Percentiles rank a stretch among this genome's conserved stretches.
Conservation (phyloP, 1,140 invertebrate genomes). For the Venturia canescens region DNA sequence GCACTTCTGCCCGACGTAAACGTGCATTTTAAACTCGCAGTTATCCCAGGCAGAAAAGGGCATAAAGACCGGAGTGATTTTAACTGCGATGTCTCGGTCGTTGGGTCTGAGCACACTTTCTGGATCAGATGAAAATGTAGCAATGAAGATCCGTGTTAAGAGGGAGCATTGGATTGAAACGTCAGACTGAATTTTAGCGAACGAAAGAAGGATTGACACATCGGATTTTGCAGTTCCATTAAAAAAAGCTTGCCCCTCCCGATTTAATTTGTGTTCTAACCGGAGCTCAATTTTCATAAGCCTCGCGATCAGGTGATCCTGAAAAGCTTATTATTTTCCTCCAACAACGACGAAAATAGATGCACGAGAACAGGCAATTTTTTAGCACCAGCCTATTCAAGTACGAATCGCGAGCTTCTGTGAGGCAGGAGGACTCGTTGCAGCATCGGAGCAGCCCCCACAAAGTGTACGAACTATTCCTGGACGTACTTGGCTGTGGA, state of each 20-base stretch:
- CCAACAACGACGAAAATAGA: no score
- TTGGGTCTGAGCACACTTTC: neutral
- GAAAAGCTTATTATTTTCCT: no score
- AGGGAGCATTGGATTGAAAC: no score
- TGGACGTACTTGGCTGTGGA: constrained; percentile 19
- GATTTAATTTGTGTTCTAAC: no score
- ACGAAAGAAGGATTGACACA: no score
- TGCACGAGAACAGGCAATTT: neutral
- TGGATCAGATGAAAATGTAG: neutral
- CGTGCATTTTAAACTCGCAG: constrained; percentile 24
- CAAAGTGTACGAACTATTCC: constrained; percentile 8
- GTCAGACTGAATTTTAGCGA: no score
- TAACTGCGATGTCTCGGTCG: neutral
- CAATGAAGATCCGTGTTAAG: no score
- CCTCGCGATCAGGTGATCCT: no score
- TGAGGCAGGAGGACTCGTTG: neutral
- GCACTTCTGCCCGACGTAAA: neutral
- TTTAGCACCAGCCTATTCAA: neutral
- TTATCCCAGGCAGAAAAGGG: neutral
- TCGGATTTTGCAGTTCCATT: no score
- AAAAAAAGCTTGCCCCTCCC: no score
- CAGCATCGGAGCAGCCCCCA: constrained; percentile 19
- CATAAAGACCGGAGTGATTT: neutral
- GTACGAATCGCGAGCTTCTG: neutral
- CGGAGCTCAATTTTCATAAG: no score